Conservation (phyloP, 2,797 vertebrate genomes). For the Chelidonichthys spinosus region DNA sequence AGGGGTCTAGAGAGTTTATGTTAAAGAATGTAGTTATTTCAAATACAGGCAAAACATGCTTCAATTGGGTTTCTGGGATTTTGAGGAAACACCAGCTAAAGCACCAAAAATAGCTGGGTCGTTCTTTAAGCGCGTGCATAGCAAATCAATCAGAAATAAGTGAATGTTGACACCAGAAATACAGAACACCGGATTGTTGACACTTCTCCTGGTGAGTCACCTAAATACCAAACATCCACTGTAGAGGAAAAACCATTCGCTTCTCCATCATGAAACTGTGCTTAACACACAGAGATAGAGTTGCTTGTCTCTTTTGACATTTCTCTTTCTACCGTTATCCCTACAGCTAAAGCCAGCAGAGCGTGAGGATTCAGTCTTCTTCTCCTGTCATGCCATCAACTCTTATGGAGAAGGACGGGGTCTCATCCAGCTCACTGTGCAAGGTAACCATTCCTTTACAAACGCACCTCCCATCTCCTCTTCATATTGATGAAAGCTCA, state of each 20-base stretch:
- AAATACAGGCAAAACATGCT: neutral
- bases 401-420: slow-evolving; percentile 97
- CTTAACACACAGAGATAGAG: slow-evolving; percentile 31
- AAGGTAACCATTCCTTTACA: slow-evolving; percentile 84
- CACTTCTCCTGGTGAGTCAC: neutral
- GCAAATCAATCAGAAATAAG: neutral
- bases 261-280: slow-evolving; percentile 30
- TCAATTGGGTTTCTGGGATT: neutral
- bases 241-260: neutral
- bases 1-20: neutral
- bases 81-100: neutral
- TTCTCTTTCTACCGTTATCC: slow-evolving; percentile 38
- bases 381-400: slow-evolving; percentile 98
- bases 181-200: neutral
- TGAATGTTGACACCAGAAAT: neutral
- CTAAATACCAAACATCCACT: slow-evolving; percentile 19
- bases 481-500: slow-evolving; percentile 11
- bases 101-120: neutral
- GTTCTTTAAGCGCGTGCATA: neutral
- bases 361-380: slow-evolving; percentile 97
- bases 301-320: slow-evolving; percentile 41
- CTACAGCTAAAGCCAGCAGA: slow-evolving; percentile 94
- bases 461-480: slow-evolving; percentile 8
- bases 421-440: slow-evolving; percentile 97
- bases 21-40: slow-evolving; percentile 4